These are phyloP conservation scores for Phocoena sinus DNA, from an alignment of 2,113 vertebrate genomes.

Conservation along the genomic window DNA sequence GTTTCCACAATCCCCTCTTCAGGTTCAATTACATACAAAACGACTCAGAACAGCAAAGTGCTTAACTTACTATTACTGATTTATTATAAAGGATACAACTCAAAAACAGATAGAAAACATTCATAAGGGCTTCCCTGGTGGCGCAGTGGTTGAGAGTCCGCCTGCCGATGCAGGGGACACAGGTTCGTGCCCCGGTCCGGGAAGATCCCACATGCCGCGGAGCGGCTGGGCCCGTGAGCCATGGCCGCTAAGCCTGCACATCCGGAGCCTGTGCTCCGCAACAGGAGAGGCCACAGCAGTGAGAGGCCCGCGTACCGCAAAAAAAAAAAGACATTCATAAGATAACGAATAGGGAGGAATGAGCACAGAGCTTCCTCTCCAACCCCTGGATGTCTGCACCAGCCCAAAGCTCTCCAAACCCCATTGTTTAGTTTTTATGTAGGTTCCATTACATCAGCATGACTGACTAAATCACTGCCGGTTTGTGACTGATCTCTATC, in stretches of 20 bases:
- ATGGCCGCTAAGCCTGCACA: too few species aligned
- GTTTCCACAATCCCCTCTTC: background rate
- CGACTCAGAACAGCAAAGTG: background rate
- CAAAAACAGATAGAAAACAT: background rate
- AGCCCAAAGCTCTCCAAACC: background rate
- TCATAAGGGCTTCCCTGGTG: too few species aligned
- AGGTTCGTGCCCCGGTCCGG: too few species aligned
- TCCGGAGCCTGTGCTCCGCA: too few species aligned
- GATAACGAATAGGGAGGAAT: background rate
- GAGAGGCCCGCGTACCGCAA: too few species aligned
- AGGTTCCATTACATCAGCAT: background rate
- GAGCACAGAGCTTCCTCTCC: background rate
- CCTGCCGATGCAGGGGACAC: too few species aligned
- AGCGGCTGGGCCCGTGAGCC: too few species aligned
- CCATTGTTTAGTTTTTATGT: background rate
- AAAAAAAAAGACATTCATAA: background rate
- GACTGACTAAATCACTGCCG: background rate
- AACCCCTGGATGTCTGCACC: background rate
- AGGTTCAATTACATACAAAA: background rate
- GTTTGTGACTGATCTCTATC: background rate
- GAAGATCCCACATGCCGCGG: too few species aligned
- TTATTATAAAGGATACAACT: background rate
- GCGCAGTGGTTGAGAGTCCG: too few species aligned
- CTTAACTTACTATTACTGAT: background rate
- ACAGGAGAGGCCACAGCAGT: too few species aligned